Conservation (phyloP, 2,113 vertebrate species). For the Lophochroa leadbeateri region DNA sequence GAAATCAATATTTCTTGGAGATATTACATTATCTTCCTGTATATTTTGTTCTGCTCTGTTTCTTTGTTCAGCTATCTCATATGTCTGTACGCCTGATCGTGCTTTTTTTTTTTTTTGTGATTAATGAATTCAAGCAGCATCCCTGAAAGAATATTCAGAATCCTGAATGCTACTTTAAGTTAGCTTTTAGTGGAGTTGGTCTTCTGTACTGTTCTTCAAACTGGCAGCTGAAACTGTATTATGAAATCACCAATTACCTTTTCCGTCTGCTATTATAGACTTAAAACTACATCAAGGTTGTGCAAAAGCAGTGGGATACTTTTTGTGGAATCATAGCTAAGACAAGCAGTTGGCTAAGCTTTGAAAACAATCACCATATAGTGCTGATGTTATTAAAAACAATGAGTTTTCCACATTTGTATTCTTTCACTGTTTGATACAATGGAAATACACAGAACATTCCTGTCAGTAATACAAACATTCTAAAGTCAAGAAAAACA, state of each 20-base stretch:
- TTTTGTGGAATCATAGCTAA: neutral
- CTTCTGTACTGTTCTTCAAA: neutral
- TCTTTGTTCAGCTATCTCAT: neutral
- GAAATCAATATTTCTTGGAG: neutral
- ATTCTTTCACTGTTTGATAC: neutral
- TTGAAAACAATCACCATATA: neutral
- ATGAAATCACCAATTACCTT: neutral
- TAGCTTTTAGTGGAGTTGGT: neutral
- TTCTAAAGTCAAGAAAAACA: neutral
- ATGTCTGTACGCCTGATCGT: neutral
- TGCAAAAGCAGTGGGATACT: neutral
- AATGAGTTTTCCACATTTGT: neutral
- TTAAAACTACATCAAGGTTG: neutral
- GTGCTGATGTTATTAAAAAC: neutral
- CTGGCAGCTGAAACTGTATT: neutral
- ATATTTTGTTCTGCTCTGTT: neutral
- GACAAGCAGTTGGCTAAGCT: neutral
- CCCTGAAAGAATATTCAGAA: neutral
- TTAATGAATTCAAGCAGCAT: neutral
- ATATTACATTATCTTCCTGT: neutral
- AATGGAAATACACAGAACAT: neutral
- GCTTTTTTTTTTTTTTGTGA: neutral
- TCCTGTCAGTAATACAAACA: neutral
- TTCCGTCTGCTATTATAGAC: neutral
- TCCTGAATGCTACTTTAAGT: neutral